Evolutionary conservation across 2,113 vertebrate species (phyloP).

Genomic region (Acrocephalus arundinaceus): DNA sequence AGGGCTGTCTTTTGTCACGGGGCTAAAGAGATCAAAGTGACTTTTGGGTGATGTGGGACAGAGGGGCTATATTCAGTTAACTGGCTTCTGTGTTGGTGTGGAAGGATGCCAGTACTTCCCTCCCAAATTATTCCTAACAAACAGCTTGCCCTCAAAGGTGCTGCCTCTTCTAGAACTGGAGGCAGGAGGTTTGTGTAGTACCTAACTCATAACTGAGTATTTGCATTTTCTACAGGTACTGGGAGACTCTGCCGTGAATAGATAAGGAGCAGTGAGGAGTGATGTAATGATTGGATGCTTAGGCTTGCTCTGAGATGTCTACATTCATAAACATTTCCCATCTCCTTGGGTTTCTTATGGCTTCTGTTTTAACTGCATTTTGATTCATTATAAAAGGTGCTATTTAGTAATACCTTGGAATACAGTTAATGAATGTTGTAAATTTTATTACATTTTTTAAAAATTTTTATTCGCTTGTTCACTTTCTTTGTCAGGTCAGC

Average conservation of each 20-base stretch:
- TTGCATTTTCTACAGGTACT: neutral
- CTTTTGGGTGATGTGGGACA: neutral
- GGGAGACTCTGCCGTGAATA: neutral
- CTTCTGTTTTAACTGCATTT: neutral
- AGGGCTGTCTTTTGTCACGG: neutral
- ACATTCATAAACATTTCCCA: neutral
- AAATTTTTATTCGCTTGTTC: neutral
- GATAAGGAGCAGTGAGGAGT: neutral
- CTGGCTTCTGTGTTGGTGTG: neutral
- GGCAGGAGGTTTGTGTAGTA: neutral
- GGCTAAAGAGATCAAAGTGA: neutral
- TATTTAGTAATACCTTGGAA: neutral
- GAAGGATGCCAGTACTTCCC: neutral
- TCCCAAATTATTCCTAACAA: accelerated
- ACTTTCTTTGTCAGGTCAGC: neutral
- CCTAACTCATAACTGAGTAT: neutral
- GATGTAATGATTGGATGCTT: neutral
- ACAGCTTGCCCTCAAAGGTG: neutral
- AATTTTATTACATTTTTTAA: neutral
- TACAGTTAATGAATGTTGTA: neutral
- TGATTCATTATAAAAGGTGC: neutral
- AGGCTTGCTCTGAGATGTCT: neutral
- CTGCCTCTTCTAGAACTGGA: neutral
- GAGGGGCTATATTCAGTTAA: neutral
- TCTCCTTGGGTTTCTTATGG: neutral